phyloP scores from a whole-genome alignment of 1,140 invertebrate species.

The Lordiphosa stackelbergi region DNA sequence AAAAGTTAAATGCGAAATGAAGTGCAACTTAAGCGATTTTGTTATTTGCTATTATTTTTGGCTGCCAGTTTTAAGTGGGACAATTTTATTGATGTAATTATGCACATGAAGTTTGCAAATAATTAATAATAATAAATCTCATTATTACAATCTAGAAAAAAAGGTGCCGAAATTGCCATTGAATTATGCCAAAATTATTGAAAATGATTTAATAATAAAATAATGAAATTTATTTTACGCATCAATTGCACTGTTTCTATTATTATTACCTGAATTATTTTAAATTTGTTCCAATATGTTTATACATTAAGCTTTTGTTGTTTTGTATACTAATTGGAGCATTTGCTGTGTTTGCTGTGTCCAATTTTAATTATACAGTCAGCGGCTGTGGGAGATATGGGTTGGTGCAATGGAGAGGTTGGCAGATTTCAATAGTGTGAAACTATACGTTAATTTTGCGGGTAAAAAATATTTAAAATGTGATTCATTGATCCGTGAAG shows the following conservation, averaged over 20 bases:
- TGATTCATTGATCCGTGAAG: no score
- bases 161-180: no score
- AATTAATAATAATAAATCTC: conserved; percentile 6
- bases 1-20: conserved; percentile 7
- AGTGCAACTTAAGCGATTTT: conserved; percentile 8
- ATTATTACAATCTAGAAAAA: background rate
- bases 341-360: no score
- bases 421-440: no score
- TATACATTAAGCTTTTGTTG: conserved; percentile 2
- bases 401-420: no score
- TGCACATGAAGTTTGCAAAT: conserved; percentile 2
- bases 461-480: no score
- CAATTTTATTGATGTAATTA: conserved; percentile 7
- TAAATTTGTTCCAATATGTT: background rate
- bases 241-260: conserved; percentile 2
- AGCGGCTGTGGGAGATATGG: no score
- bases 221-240: conserved; percentile 10
- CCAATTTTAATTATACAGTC: no score
- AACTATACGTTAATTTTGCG: no score
- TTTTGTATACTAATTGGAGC: no score
- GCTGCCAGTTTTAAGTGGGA: background rate
- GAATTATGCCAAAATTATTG: conserved; percentile 6
- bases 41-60: conserved; percentile 8
- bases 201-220: conserved; percentile 9
- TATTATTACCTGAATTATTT: conserved; percentile 1